Evolutionary conservation across 2,888 invertebrate genomes (phyloP).

Genomic region (Plemyria rubiginata): DNA sequence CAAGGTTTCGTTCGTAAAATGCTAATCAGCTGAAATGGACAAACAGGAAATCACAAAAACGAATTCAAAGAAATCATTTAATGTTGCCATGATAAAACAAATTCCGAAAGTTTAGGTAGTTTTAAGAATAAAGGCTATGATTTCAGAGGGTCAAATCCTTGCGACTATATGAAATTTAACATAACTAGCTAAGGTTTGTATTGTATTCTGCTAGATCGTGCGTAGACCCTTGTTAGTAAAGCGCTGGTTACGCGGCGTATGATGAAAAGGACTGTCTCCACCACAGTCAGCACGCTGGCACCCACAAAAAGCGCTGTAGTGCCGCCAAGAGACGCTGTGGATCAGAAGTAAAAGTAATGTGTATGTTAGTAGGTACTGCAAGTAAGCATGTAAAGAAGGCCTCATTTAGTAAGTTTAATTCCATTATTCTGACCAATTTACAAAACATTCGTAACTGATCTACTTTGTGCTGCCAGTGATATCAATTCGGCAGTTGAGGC

Average conservation of each 20-base stretch:
- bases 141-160: no score
- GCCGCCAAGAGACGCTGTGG: slow-evolving; percentile 75
- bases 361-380: no score
- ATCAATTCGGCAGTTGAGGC: no score
- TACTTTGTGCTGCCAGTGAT: no score
- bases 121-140: no score
- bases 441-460: no score
- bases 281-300: slow-evolving; percentile 75
- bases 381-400: no score
- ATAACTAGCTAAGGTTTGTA: slow-evolving; percentile 13
- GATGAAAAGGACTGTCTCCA: slow-evolving; percentile 70
- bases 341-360: not conserved
- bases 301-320: slow-evolving; percentile 80
- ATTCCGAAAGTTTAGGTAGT: no score
- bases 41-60: not conserved
- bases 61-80: not conserved
- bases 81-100: not conserved
- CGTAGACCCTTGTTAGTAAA: slow-evolving; percentile 21
- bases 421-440: no score
- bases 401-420: no score
- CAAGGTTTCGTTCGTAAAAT: no score
- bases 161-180: not conserved
- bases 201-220: slow-evolving; percentile 19
- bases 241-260: slow-evolving; percentile 51
- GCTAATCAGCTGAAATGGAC: no score